Conservation (phyloP, 2,113 vertebrate genomes). For the Danionella cerebrum region DNA sequence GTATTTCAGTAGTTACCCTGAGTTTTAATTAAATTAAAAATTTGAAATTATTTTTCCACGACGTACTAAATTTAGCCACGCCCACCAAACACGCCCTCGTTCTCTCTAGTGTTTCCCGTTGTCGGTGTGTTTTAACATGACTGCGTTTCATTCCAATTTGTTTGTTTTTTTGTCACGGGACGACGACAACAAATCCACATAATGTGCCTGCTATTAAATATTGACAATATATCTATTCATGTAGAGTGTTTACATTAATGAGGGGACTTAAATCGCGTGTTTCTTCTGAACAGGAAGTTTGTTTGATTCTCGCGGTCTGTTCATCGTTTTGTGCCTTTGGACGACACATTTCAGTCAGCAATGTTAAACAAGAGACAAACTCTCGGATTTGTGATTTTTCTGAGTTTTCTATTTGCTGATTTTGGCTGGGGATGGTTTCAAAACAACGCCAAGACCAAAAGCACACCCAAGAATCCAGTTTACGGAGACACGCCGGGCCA, state of each 20-base stretch:
- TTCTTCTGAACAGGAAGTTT: neutral
- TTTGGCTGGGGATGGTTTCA: conserved; percentile 58
- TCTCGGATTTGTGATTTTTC: conserved; percentile 35
- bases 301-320: neutral
- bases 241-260: no score
- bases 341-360: neutral
- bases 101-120: neutral
- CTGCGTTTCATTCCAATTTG: neutral
- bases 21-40: no score
- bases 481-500: conserved; percentile 45
- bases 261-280: neutral
- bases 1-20: no score
- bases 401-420: conserved; percentile 47
- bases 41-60: no score
- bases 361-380: conserved; percentile 51
- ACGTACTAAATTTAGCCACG: no score
- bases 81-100: neutral
- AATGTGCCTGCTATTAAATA: no score
- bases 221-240: no score
- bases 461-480: conserved; percentile 29
- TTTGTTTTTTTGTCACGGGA: neutral
- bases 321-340: neutral
- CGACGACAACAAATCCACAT: neutral
- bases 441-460: conserved; percentile 31
- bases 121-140: neutral